phyloP scores from a whole-genome alignment of 2,888 invertebrate species.

The Diplazon laetatorius region DNA sequence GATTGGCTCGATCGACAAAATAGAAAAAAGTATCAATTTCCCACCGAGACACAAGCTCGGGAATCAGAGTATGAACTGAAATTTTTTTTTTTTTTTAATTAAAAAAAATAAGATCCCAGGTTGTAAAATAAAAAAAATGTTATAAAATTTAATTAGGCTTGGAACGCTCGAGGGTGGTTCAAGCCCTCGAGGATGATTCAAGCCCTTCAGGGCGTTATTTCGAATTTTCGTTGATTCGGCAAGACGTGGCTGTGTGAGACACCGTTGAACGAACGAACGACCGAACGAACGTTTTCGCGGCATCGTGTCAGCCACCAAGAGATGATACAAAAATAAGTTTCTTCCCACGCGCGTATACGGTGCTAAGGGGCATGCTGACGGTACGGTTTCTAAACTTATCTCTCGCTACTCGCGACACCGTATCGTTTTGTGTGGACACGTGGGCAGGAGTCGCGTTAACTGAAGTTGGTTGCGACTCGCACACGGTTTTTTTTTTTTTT shows the following conservation, averaged over 20 bases:
- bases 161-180: background rate
- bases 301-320: too few species aligned
- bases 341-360: conserved; percentile 81
- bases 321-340: conserved; percentile 79
- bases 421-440: conserved; percentile 68
- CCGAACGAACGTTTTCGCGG: conserved; percentile 36
- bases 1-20: background rate
- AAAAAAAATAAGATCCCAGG: too few species aligned
- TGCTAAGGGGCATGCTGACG: conserved; percentile 79
- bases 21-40: background rate
- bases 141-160: background rate
- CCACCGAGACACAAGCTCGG: background rate
- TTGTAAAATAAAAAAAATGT: too few species aligned
- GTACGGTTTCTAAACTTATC: conserved; percentile 81
- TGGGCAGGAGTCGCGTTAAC: conserved; percentile 62
- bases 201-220: too few species aligned
- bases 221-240: conserved; percentile 5
- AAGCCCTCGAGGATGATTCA: background rate
- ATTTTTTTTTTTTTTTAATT: conserved; percentile 1
- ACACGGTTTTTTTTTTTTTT: conserved; percentile 1
- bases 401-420: conserved; percentile 52
- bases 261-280: conserved; percentile 47
- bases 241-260: conserved; percentile 41
- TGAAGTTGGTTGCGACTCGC: conserved; percentile 1
- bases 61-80: background rate